phyloP scores from a whole-genome alignment of 2,113 vertebrate species.

The Oceanites oceanicus region DNA sequence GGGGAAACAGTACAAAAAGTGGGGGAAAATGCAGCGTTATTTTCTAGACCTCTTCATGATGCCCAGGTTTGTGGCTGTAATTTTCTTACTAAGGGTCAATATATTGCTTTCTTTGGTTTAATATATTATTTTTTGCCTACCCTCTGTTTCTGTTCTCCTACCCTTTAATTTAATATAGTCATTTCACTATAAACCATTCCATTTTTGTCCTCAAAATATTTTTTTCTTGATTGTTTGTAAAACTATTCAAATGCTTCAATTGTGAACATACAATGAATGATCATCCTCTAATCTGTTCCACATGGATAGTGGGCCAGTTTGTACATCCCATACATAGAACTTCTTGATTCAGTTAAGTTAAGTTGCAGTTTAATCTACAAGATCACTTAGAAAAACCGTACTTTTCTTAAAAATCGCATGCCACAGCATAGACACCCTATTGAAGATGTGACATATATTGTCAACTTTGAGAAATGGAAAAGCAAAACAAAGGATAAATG shows the following conservation, averaged over 20 bases:
- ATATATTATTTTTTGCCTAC: neutral
- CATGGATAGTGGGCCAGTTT: neutral
- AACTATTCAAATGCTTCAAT: slow-evolving; percentile 12
- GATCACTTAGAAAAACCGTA: neutral
- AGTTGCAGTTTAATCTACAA: neutral
- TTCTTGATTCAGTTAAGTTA: neutral
- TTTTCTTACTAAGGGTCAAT: neutral
- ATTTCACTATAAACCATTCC: neutral
- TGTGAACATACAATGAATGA: neutral
- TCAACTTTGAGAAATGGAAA: neutral
- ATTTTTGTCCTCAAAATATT: neutral
- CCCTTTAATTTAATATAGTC: neutral
- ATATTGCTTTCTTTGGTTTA: neutral
- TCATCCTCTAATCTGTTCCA: slow-evolving; percentile 13
- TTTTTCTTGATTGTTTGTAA: neutral
- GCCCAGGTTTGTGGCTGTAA: neutral
- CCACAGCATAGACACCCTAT: neutral
- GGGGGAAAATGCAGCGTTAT: neutral
- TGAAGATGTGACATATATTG: neutral
- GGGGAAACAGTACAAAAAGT: neutral
- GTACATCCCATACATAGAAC: neutral
- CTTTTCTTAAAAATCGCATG: neutral
- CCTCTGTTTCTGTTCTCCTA: neutral
- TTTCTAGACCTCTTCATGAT: neutral
- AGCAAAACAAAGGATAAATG: neutral